These are phyloP conservation scores for Cheiracanthium punctorium DNA, from an alignment of 2,888 invertebrate genomes.

Conservation along the genomic window DNA sequence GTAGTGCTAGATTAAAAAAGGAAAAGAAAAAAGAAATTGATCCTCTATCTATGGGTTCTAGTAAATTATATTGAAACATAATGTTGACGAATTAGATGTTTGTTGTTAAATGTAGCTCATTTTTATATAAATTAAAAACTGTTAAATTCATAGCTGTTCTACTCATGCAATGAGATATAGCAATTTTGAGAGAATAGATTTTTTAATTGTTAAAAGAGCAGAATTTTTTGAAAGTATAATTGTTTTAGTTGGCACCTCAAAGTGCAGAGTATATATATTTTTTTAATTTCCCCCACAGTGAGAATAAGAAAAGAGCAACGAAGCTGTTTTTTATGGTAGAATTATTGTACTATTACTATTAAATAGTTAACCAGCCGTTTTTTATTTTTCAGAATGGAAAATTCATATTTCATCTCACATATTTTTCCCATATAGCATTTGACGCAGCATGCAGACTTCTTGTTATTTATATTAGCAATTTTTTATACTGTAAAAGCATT, in stretches of 20 bases:
- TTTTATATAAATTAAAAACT: conserved; percentile 1
- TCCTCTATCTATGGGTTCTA: not conserved
- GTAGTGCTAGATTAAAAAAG: not conserved
- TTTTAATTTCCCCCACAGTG: conserved; percentile 12
- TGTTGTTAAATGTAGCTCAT: not conserved
- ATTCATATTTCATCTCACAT: not conserved
- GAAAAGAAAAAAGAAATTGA: not conserved
- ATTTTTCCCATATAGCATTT: conserved; percentile 1
- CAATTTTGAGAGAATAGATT: conserved; percentile 10
- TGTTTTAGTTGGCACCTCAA: not conserved
- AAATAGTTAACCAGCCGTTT: not conserved
- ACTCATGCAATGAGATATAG: conserved; percentile 12
- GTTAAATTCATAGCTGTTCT: conserved; percentile 2
- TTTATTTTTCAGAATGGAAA: not conserved
- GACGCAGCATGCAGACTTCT: not conserved
- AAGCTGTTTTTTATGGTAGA: not conserved
- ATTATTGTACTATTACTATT: not conserved
- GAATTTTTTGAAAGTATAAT: not conserved
- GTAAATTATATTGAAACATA: not conserved
- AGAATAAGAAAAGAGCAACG: conserved; percentile 2
- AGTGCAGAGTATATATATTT: conserved; percentile 2
- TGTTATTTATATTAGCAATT: conserved; percentile 10
- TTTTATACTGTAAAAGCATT: conserved; percentile 7
- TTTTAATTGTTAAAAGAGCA: not conserved
- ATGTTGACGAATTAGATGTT: not conserved